phyloP scores from a whole-genome alignment of 30 jellyfish, hydroid and myxozoan species.

The Hydractinia echinata region DNA sequence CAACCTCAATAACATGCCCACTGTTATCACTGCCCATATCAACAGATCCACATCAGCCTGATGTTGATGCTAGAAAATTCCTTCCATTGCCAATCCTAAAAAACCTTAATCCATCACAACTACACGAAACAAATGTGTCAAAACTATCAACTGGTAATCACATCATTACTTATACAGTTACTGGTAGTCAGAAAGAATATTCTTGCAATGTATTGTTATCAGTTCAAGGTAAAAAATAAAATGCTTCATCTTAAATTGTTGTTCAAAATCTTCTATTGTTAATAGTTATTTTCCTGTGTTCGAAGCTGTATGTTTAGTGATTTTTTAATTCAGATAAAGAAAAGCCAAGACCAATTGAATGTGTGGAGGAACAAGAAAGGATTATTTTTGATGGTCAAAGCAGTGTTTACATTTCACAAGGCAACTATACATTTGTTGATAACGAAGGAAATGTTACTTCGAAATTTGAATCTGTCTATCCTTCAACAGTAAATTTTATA shows the following conservation, averaged over 20 bases:
- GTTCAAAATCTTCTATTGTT: not conserved
- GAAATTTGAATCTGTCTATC: not conserved
- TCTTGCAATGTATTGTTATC: not conserved
- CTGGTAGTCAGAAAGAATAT: not conserved
- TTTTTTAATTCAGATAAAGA: conserved; percentile 1
- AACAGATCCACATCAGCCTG: not conserved
- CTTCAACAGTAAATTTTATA: not conserved
- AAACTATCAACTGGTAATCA: not conserved
- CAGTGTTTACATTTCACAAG: not conserved
- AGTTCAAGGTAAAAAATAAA: not conserved
- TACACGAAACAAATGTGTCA: not conserved
- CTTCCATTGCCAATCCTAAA: conserved; percentile 1
- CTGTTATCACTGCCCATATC: not conserved
- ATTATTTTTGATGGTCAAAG: not conserved
- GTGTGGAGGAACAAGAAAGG: conserved; percentile 5
- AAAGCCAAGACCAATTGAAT: not conserved
- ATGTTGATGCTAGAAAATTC: conserved; percentile 12
- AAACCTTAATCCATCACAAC: not conserved
- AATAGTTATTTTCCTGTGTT: not conserved
- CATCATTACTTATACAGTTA: not conserved
- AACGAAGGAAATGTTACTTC: conserved; percentile 10
- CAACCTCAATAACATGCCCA: not conserved
- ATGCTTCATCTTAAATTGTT: too few species aligned
- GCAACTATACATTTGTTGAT: not conserved
- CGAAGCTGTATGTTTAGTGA: not conserved